Evolutionary conservation across 2,797 vertebrate genomes (phyloP).

Genomic region (Sparus aurata): DNA sequence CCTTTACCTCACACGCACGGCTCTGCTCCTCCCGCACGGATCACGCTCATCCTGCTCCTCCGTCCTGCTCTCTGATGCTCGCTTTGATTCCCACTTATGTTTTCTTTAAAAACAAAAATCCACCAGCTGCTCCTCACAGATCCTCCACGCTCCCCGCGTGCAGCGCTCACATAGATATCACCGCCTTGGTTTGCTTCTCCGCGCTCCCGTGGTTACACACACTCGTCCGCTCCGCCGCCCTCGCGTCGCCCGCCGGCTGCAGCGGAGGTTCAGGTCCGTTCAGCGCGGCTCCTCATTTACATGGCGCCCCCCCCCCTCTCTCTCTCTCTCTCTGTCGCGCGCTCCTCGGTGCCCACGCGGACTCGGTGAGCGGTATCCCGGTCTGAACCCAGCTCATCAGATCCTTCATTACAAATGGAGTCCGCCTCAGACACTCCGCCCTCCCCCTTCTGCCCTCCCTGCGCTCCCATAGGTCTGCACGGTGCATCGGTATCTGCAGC

Average conservation of each 20-base stretch:
- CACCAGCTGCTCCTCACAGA: too few species aligned
- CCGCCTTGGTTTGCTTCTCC: neutral
- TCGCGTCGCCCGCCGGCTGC: neutral
- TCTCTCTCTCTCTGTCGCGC: neutral
- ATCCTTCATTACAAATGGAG: conserved; percentile 76
- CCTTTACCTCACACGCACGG: conserved; percentile 77
- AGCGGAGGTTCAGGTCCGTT: conserved; percentile 6
- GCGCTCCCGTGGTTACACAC: neutral
- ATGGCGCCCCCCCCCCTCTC: conserved; percentile 41
- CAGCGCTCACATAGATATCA: conserved; percentile 7
- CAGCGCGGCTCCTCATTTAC: conserved; percentile 39
- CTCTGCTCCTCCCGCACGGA: conserved; percentile 51
- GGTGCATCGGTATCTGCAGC: conserved; percentile 51
- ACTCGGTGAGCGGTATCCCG: conserved; percentile 31
- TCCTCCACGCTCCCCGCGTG: neutral
- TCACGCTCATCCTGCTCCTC: conserved; percentile 68
- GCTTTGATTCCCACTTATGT: conserved; percentile 9
- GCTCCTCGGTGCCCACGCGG: conserved; percentile 31
- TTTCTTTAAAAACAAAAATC: neutral
- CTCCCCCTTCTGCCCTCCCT: conserved; percentile 61
- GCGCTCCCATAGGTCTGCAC: conserved; percentile 72
- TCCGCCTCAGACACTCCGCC: conserved; percentile 57
- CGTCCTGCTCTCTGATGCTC: neutral
- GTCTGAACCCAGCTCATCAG: conserved; percentile 65
- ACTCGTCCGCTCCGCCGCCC: conserved; percentile 26